Conservation (phyloP, 2,113 vertebrate genomes). For the Tylochromis polylepis region DNA sequence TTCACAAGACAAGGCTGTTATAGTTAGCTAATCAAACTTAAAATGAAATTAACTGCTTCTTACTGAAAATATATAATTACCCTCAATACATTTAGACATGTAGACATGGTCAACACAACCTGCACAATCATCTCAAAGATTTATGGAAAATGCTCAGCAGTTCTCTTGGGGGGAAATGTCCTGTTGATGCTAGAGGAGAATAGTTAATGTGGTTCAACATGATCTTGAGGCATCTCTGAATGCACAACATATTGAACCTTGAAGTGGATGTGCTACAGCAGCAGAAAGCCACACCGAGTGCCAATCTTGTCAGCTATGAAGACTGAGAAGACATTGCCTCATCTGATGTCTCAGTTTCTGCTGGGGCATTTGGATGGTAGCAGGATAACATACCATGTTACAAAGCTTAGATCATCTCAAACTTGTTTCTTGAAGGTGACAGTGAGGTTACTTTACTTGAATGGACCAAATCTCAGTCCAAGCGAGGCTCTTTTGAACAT, state of each 20-base stretch:
- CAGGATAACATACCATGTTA: background rate
- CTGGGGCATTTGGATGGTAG: background rate
- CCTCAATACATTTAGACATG: background rate
- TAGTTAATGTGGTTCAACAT: background rate
- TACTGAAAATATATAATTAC: background rate
- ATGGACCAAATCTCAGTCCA: background rate
- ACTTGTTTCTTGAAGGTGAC: background rate
- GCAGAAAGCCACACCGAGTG: background rate
- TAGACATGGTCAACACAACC: background rate
- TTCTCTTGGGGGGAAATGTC: background rate
- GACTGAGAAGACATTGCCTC: background rate
- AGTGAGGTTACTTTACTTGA: background rate
- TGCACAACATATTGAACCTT: background rate
- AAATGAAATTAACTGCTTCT: background rate
- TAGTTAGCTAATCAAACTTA: background rate
- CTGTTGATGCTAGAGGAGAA: background rate
- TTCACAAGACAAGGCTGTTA: background rate
- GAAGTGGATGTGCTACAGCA: background rate
- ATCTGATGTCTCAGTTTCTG: background rate
- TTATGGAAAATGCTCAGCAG: background rate
- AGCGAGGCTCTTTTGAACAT: background rate
- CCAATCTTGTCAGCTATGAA: background rate
- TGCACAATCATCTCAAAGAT: background rate
- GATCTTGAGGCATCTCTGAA: background rate
- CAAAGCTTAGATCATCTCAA: background rate